Base-by-base conservation (phyloP, 2,113 vertebrate genomes). In the Myrmophylax atrothorax region DNA sequence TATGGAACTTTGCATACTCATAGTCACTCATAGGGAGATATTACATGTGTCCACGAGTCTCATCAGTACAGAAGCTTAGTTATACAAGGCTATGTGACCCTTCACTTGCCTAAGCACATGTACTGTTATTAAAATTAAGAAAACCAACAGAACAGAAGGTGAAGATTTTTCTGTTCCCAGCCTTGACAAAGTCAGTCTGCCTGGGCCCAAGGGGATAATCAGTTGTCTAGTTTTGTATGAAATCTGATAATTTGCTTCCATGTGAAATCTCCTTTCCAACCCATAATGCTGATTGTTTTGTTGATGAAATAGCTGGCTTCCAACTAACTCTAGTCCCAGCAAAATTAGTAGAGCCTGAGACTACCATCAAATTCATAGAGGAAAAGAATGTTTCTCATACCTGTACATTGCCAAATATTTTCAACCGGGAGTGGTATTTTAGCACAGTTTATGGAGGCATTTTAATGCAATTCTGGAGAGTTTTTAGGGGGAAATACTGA, bases 11-110 rank as follows among this genome's bases (percentile, higher is more conserved):
- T 95, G 76, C 84, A 93, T 94, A 87, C 69, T 93, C 42, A 12
- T 91, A 93, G 94, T 58, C 92, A 89, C 78, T 93, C 97, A 94
- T 80, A 97, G 89, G 90, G 97, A 93, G 82, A 73, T 97, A 86
- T 93, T 95, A 94, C 92, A 58, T 95, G 47, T 70, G 68, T 94
- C 84, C 92, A 28, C 79, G 76, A 58, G 25, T 82, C 76, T 73
- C 85, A 91, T 95, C 84, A 72, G n/a, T 89, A 89, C 18, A 42
- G 49, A 56, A 94, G 47, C 37, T 96, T 90, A 26, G 33, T 49
- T 84, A 68, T 84, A 68, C 89, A 95, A 87, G 84, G 22, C 84
- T 79, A 82, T 80, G n/a, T 68, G 92, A 81, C 81, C 95, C 62
- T 95, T 87, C 31, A 93, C 37, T 70, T 96, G 79, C 49, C 66